Conservation (phyloP, 2,113 vertebrate genomes). For the Megaleporinus macrocephalus region DNA sequence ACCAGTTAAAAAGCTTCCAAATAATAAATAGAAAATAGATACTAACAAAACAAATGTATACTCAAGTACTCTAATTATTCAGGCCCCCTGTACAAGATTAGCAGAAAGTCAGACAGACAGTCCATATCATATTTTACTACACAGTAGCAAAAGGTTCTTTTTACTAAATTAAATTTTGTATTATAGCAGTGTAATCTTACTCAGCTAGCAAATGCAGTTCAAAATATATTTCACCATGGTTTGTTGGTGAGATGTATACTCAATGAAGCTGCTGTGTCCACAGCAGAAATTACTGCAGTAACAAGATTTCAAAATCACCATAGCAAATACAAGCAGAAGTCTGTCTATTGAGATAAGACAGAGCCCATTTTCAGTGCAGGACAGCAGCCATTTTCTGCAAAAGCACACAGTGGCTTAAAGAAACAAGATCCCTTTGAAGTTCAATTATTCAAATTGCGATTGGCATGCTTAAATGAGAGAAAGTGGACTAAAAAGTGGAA, state of each 20-base stretch:
- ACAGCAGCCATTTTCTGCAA: conserved; percentile 30
- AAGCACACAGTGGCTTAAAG: conserved; percentile 42
- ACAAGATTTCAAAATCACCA: conserved; percentile 53
- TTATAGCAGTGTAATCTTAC: neutral
- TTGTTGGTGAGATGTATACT: neutral
- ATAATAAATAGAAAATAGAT: no score
- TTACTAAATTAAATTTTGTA: neutral
- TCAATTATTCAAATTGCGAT: conserved; percentile 55
- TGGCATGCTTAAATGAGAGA: conserved; percentile 24
- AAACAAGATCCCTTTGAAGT: conserved; percentile 52
- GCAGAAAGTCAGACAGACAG: no score
- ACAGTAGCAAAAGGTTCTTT: neutral
- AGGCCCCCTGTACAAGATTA: no score
- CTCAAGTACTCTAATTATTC: no score
- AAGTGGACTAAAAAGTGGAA: conserved; percentile 32
- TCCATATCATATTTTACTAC: neutral
- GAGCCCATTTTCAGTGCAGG: conserved; percentile 40
- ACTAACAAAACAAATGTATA: no score
- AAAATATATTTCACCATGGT: neutral
- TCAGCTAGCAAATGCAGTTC: neutral
- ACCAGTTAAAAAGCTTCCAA: no score
- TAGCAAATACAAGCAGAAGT: conserved; percentile 55
- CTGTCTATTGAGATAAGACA: conserved; percentile 66
- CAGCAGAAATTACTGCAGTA: conserved; percentile 43
- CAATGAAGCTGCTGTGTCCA: neutral